Evolutionary conservation across 1,140 invertebrate genomes (phyloP).

Genomic region (Centruroides sculpturatus): DNA sequence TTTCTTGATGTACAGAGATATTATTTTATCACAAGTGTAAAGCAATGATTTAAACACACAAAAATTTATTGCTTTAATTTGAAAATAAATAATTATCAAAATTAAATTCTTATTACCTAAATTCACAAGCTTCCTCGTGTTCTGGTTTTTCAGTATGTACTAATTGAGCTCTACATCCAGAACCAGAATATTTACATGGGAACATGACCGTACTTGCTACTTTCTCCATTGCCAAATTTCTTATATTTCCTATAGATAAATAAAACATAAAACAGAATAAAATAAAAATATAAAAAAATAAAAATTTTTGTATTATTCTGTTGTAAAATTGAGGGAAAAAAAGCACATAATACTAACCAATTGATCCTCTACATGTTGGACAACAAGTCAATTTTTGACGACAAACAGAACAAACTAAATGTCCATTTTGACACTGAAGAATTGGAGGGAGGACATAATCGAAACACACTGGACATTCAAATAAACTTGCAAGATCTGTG

Average conservation of each 20-base stretch:
- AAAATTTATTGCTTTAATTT: too few species aligned
- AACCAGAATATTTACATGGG: conserved; percentile 95
- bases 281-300: conserved; percentile 9
- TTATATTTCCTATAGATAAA: conserved; percentile 51
- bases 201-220: conserved; percentile 96
- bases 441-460: conserved; percentile 98
- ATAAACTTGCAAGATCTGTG: conserved; percentile 78
- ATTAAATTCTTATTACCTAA: conserved; percentile 27
- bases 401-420: conserved; percentile 82
- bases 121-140: conserved; percentile 97
- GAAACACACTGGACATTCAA: conserved; percentile 99
- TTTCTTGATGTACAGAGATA: too few species aligned
- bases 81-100: too few species aligned
- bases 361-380: conserved; percentile 89
- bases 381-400: conserved; percentile 91
- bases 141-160: conserved; percentile 93
- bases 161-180: conserved; percentile 83
- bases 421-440: conserved; percentile 56
- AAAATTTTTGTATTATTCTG: not conserved
- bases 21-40: too few species aligned
- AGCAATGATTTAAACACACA: too few species aligned
- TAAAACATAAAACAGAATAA: conserved; percentile 12
- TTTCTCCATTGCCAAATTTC: conserved; percentile 97
- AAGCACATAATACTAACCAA: conserved; percentile 35
- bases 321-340: too few species aligned